Percentiles rank a stretch among this genome's conserved stretches.
Conservation (phyloP, 2,797 vertebrate species). For the Furcifer pardalis region DNA sequence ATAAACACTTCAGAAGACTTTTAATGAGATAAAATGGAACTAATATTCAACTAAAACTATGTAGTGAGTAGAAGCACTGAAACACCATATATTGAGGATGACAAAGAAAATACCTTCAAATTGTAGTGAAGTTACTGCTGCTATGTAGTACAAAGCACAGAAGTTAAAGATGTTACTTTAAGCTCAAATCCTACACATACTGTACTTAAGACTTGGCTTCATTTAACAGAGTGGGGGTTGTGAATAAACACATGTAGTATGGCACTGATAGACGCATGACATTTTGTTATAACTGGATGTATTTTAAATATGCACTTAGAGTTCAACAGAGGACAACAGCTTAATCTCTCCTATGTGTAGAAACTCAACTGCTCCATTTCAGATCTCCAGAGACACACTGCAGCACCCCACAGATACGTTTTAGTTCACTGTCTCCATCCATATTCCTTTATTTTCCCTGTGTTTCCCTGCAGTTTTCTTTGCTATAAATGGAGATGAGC, state of each 20-base stretch:
- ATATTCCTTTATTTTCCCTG: background rate
- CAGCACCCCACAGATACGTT: background rate
- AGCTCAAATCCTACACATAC: too few relatives aligned
- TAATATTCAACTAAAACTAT: too few relatives aligned
- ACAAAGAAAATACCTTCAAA: background rate
- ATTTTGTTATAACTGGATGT: background rate
- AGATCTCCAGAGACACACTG: background rate
- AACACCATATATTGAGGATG: background rate
- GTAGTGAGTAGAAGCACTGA: background rate
- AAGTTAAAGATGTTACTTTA: too few relatives aligned
- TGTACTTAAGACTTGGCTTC: too few relatives aligned
- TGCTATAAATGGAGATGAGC: too few relatives aligned
- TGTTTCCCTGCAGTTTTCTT: background rate
- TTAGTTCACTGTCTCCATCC: background rate
- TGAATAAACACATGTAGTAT: too few relatives aligned
- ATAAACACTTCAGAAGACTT: too few relatives aligned
- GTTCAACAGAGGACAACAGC: background rate
- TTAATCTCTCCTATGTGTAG: background rate
- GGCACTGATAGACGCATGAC: too few relatives aligned
- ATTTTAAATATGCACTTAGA: background rate
- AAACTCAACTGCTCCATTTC: background rate
- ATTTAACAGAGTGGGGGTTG: too few relatives aligned
- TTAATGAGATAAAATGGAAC: too few relatives aligned
- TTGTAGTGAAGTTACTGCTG: too few relatives aligned
- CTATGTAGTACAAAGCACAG: too few relatives aligned